Evolutionary conservation across 2,888 invertebrate genomes (phyloP).

Genomic region (Acholoe squamosa): DNA sequence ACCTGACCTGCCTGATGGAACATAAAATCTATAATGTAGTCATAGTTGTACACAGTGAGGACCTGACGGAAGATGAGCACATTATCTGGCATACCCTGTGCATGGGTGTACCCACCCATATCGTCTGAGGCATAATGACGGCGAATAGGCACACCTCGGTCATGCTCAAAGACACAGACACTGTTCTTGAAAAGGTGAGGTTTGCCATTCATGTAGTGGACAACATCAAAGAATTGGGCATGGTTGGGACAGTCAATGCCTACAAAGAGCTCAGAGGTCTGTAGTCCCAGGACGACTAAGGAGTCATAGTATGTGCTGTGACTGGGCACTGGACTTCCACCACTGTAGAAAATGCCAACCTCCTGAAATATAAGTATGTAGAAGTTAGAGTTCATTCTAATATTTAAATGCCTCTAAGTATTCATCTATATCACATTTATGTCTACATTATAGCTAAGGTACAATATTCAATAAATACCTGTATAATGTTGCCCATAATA

Average conservation of each 20-base stretch:
- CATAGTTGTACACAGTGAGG: slow-evolving; percentile 76
- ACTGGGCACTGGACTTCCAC: slow-evolving; percentile 70
- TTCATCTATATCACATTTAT: no score
- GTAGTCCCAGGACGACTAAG: slow-evolving; percentile 72
- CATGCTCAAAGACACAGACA: slow-evolving; percentile 78
- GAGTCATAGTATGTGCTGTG: slow-evolving; percentile 75
- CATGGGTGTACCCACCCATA: slow-evolving; percentile 60
- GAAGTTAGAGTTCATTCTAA: no score
- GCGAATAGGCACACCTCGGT: slow-evolving; percentile 75
- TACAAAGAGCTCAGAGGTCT: slow-evolving; percentile 73
- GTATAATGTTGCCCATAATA: no score
- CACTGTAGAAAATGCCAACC: slow-evolving; percentile 77
- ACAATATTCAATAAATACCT: no score
- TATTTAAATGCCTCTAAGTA: no score
- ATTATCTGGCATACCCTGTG: slow-evolving; percentile 75
- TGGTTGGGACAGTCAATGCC: slow-evolving; percentile 79
- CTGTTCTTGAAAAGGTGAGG: slow-evolving; percentile 15
- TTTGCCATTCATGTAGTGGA: slow-evolving; percentile 74
- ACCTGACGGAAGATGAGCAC: slow-evolving; percentile 77
- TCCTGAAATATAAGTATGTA: slow-evolving; percentile 71
- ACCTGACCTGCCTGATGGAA: slow-evolving; percentile 79
- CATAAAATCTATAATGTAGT: slow-evolving; percentile 79
- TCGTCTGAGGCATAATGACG: slow-evolving; percentile 71
- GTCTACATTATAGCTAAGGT: no score
- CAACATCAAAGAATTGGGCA: slow-evolving; percentile 73